Percentiles rank a stretch among this genome's conserved stretches.
Evolutionary conservation across 2,888 invertebrate genomes (phyloP).

Genomic region (Parascotia fuliginaria): DNA sequence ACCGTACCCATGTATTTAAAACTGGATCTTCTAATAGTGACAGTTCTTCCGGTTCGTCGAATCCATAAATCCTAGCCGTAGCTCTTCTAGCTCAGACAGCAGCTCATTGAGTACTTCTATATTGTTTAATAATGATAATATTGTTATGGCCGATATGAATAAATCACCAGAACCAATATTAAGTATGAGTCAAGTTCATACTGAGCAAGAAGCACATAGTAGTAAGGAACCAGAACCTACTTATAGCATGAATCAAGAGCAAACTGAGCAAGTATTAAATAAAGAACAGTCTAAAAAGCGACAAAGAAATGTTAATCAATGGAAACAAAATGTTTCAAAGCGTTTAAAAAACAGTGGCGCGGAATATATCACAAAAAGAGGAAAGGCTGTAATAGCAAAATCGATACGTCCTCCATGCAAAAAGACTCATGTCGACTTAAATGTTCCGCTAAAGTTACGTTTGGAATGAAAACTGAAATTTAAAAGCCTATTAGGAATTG

Average conservation of each 20-base stretch:
- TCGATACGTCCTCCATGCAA: not conserved
- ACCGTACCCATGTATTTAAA: too few species aligned
- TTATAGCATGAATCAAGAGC: not conserved
- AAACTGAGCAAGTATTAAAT: not conserved
- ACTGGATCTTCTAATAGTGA: too few species aligned
- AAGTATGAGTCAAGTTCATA: not conserved
- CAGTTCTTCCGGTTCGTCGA: too few species aligned
- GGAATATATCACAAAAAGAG: constrained; percentile 23
- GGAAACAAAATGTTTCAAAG: constrained; percentile 28
- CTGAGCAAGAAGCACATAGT: not conserved
- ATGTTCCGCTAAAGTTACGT: constrained; percentile 1
- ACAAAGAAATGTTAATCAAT: constrained; percentile 22
- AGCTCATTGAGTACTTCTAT: not conserved
- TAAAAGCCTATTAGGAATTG: constrained; percentile 29
- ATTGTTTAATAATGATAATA: not conserved
- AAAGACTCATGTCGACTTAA: not conserved
- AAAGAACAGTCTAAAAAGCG: not conserved
- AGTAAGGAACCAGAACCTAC: not conserved
- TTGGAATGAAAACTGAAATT: constrained; percentile 23
- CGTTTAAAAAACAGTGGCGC: constrained; percentile 31
- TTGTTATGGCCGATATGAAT: not conserved
- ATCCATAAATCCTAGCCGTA: too few species aligned
- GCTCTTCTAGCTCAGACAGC: not conserved
- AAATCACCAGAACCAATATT: not conserved
- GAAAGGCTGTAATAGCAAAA: constrained; percentile 21